Evolutionary conservation across 2,888 invertebrate genomes (phyloP).

Genomic region (Cantharis flavilabris): DNA sequence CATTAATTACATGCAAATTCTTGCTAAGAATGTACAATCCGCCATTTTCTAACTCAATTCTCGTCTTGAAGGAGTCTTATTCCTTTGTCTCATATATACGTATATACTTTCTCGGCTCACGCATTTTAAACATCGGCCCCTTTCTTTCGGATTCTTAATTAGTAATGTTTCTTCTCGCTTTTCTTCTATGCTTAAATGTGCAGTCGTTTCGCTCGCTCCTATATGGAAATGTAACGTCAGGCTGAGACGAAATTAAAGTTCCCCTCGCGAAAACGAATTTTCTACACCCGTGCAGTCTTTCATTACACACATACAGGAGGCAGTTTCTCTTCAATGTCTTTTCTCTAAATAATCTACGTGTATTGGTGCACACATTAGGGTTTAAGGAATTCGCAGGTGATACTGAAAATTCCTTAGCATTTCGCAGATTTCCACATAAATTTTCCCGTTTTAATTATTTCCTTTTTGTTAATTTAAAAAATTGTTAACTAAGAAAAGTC

Average conservation of each 20-base stretch:
- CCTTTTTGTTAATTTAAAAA: neutral
- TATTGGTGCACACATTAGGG: slow-evolving; percentile 45
- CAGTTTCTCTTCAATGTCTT: slow-evolving; percentile 47
- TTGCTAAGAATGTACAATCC: slow-evolving; percentile 56
- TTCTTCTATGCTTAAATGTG: slow-evolving; percentile 56
- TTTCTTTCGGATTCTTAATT: slow-evolving; percentile 75
- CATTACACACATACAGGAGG: slow-evolving; percentile 51
- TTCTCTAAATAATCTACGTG: slow-evolving; percentile 50
- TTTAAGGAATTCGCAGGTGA: slow-evolving; percentile 35
- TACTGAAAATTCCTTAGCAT: slow-evolving; percentile 22
- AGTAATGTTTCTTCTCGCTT: slow-evolving; percentile 63
- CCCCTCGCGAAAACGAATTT: slow-evolving; percentile 56
- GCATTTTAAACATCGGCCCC: slow-evolving; percentile 60
- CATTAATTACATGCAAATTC: slow-evolving; percentile 57
- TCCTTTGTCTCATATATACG: slow-evolving; percentile 57
- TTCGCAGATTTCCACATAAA: slow-evolving; percentile 17
- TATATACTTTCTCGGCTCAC: slow-evolving; percentile 54
- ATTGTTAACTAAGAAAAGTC: neutral
- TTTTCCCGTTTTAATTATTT: slow-evolving; percentile 7
- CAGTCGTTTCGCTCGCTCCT: slow-evolving; percentile 59
- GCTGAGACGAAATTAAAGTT: slow-evolving; percentile 55
- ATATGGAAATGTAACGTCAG: slow-evolving; percentile 57
- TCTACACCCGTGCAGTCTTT: slow-evolving; percentile 58
- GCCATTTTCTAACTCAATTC: slow-evolving; percentile 57
- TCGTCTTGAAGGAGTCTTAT: slow-evolving; percentile 53